These are phyloP conservation scores for Glyphotaelius pellucidus DNA, from an alignment of 2,888 invertebrate genomes.

Conservation along the genomic window DNA sequence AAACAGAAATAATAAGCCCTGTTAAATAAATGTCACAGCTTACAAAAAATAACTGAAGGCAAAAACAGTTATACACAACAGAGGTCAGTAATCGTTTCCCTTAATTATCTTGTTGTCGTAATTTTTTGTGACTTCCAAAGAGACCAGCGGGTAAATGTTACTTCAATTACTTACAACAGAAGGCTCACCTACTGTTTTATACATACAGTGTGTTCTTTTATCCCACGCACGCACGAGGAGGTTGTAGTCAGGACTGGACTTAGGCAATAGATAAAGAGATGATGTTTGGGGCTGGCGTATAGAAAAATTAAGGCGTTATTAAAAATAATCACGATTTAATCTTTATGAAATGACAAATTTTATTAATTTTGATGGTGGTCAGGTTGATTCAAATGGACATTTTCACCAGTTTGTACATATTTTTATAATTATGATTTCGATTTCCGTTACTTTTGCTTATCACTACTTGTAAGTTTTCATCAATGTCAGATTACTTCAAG, in stretches of 20 bases:
- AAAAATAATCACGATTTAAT: too few species aligned
- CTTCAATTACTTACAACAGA: not conserved
- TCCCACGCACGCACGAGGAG: not conserved
- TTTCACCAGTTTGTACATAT: too few species aligned
- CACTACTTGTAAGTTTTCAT: too few species aligned
- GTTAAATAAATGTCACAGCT: not conserved
- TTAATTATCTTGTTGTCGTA: not conserved
- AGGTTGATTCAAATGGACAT: too few species aligned
- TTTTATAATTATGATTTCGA: too few species aligned
- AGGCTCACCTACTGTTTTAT: not conserved
- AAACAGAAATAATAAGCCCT: not conserved
- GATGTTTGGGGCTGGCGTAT: not conserved
- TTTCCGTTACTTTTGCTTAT: too few species aligned
- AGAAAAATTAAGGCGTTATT: not conserved
- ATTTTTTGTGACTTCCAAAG: not conserved
- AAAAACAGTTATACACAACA: not conserved
- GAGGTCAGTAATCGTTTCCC: not conserved
- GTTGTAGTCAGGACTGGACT: not conserved
- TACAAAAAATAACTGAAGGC: not conserved
- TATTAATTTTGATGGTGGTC: too few species aligned
- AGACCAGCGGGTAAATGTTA: not conserved
- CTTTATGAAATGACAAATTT: too few species aligned
- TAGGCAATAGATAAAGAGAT: not conserved
- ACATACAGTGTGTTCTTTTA: not conserved
- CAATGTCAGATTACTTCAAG: too few species aligned